These are phyloP conservation scores for Porites divaricata DNA, from an alignment of 92 coral and sea anemone genomes.

Conservation along the genomic window DNA sequence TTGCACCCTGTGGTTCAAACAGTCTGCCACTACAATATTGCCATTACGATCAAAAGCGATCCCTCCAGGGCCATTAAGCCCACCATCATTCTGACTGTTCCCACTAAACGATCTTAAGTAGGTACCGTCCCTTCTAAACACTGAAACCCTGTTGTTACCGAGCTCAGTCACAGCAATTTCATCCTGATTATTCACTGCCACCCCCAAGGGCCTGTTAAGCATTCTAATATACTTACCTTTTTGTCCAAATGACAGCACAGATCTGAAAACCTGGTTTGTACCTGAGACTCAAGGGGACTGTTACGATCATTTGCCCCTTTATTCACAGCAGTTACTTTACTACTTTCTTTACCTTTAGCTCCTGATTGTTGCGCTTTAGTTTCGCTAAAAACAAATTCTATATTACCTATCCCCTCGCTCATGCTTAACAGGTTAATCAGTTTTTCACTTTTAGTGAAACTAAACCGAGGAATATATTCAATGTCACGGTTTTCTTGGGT, in stretches of 20 bases:
- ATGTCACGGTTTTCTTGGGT: too few species aligned
- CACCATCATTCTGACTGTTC: background rate
- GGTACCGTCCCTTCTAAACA: background rate
- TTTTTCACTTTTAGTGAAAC: too few species aligned
- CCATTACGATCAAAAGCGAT: slow-evolving; percentile 1
- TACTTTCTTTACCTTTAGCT: too few species aligned
- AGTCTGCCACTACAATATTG: too few species aligned
- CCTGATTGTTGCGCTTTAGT: too few species aligned
- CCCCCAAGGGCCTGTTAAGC: slow-evolving; percentile 10
- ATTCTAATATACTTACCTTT: background rate
- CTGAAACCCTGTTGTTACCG: slow-evolving; percentile 4
- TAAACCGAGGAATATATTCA: too few species aligned
- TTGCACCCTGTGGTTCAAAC: too few species aligned
- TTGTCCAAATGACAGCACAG: slow-evolving; percentile 19
- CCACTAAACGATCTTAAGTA: slow-evolving; percentile 13
- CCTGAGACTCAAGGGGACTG: background rate
- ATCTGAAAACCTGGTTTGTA: slow-evolving; percentile 3
- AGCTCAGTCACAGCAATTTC: slow-evolving; percentile 14
- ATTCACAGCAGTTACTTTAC: too few species aligned
- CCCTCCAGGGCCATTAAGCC: background rate
- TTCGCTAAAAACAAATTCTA: too few species aligned
- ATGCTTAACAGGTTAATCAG: too few species aligned
- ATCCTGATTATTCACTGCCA: slow-evolving; percentile 15
- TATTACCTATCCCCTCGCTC: too few species aligned
- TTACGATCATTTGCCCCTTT: background rate